Percentiles rank a stretch among this genome's conserved stretches.
These are phyloP conservation scores for Tetragonula clypearis DNA, from an alignment of 1,140 invertebrate genomes.

Conservation along the genomic window DNA sequence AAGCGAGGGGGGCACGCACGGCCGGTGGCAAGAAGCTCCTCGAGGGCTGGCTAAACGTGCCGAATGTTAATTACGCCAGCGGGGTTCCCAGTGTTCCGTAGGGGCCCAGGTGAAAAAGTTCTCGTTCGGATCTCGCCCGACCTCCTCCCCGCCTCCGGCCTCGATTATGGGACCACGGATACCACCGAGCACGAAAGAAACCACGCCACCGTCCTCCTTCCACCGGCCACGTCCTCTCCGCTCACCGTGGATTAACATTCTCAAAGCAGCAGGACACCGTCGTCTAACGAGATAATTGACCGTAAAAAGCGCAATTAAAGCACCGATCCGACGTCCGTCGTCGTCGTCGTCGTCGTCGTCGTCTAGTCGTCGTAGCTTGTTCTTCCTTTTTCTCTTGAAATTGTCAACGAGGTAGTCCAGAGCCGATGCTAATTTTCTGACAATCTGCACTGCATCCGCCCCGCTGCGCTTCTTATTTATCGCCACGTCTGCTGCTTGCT, in stretches of 20 bases:
- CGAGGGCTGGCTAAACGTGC: slow-evolving; percentile 70
- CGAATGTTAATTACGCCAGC: slow-evolving; percentile 79
- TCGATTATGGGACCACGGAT: slow-evolving; percentile 38
- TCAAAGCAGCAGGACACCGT: slow-evolving; percentile 39
- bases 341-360: background rate
- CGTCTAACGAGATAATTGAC: slow-evolving; percentile 53
- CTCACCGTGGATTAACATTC: slow-evolving; percentile 45
- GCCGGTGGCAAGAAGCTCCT: slow-evolving; percentile 62
- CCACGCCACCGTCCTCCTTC: background rate
- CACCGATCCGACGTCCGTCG: slow-evolving; percentile 4
- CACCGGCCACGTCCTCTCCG: background rate
- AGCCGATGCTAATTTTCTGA: slow-evolving; percentile 34
- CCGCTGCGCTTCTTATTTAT: background rate
- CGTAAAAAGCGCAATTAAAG: slow-evolving; percentile 51
- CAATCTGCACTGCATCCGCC: background rate
- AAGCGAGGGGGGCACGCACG: slow-evolving; percentile 1
- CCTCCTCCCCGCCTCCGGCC: background rate
- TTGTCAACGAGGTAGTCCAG: background rate
- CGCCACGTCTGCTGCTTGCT: no score
- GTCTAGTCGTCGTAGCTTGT: background rate
- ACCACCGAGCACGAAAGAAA: slow-evolving; percentile 29
- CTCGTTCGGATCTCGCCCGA: slow-evolving; percentile 62
- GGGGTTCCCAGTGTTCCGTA: slow-evolving; percentile 56
- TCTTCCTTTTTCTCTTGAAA: background rate
- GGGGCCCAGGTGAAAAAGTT: slow-evolving; percentile 67